Evolutionary conservation across 64 coral and sea anemone species (phyloP), one percentile per base, ranked within the genome.

Genomic region (Hydrozoanthus tunicans): DNA sequence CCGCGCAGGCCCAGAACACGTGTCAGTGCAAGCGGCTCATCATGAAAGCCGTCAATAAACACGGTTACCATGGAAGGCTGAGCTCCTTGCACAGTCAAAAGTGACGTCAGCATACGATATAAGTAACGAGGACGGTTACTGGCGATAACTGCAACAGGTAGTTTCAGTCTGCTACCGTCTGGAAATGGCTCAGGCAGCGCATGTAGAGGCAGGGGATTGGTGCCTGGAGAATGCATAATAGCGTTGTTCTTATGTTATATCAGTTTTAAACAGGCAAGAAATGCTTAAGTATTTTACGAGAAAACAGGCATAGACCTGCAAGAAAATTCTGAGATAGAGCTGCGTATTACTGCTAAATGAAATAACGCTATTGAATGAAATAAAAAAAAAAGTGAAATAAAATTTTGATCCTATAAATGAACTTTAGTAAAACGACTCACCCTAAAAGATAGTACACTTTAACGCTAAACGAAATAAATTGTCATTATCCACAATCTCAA

Each of bases 1-100:
- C 84, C 95, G 6, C 91, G 90, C 59, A 96, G 70, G 80, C 78
- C 77, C 77, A 96, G 73, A 69, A 96, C 52, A 8, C 66, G 83
- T 20, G 95, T 78, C 17, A 96, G 60, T 15, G 95, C 81, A 1
- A 75, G 62, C 7, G 95, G 89, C 58, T 96, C 92, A 11, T 94
- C 88, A 26, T 65, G 73, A 60, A 64, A 64, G 14, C 89, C 89
- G 60, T 90, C 89, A 56, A 90, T 90, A 80, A 90, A 90, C 9
- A 90, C 89, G 4, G 89, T 90, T 51, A 90, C 73, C 77, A 79
- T 57, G 6, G 60, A 78, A 9, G 73, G 73, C 51, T 90, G 59
- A 61, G 89, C 89, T 13, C 89, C 89, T 23, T 78, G 59, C 61
- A 77, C 89, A 53, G 57, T 61, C 60, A 90, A 54, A 4, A 90